Evolutionary conservation across 2,888 invertebrate genomes (phyloP).

Genomic region (Tenthredo amoena): DNA sequence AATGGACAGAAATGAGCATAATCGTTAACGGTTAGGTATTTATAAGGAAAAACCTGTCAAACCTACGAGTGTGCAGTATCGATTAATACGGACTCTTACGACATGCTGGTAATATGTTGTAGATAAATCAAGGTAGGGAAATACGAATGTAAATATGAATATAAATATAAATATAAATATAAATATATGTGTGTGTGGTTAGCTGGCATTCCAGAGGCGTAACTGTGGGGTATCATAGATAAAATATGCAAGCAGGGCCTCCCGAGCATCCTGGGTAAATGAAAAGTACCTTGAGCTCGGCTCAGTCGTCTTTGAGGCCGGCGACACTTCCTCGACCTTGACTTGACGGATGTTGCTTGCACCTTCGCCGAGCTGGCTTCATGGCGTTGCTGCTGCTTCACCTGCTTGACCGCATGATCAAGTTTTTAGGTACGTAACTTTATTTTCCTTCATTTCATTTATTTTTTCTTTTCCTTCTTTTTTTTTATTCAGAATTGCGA

Average conservation of each 20-base stretch:
- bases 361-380: constrained; percentile 64
- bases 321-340: constrained; percentile 65
- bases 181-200: background rate
- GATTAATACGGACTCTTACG: background rate
- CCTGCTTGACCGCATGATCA: constrained; percentile 65
- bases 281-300: constrained; percentile 69
- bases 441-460: background rate
- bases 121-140: background rate
- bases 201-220: constrained; percentile 45
- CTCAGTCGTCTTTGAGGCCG: constrained; percentile 64
- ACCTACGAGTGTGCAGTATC: constrained; percentile 22
- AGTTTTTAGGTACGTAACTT: background rate
- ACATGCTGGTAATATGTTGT: constrained; percentile 13
- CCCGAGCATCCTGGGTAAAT: constrained; percentile 38
- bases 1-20: background rate
- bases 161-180: background rate
- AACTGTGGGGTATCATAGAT: background rate
- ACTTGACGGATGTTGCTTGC: constrained; percentile 64
- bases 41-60: background rate
- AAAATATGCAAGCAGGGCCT: constrained; percentile 48
- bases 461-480: no score
- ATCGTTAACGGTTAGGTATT: background rate
- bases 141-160: constrained; percentile 12
- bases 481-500: background rate
- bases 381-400: constrained; percentile 73